These are phyloP conservation scores for Parotocinclus haroldoi DNA, from an alignment of 2,797 vertebrate species.

Conservation along the genomic window DNA sequence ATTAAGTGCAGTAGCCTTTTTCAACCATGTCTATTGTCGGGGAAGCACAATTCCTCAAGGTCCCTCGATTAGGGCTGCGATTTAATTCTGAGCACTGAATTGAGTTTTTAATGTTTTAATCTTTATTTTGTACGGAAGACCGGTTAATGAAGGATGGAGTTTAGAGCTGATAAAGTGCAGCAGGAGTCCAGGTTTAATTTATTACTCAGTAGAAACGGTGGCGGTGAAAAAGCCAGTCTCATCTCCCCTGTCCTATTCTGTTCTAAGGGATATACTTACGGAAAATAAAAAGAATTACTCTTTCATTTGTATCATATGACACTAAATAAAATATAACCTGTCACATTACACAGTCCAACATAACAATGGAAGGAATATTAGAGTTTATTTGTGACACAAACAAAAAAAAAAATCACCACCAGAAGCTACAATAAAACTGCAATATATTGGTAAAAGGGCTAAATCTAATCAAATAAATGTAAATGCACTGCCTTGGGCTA, in stretches of 20 bases:
- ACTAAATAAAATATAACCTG: no score
- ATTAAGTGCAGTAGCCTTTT: slow-evolving; percentile 71
- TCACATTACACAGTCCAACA: no score
- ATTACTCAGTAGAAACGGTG: slow-evolving; percentile 29
- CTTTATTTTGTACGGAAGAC: slow-evolving; percentile 66
- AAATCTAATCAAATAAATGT: no score
- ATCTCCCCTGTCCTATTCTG: no score
- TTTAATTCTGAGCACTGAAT: slow-evolving; percentile 74
- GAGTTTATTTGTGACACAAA: no score
- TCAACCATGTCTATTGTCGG: slow-evolving; percentile 45
- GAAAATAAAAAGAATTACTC: slow-evolving; percentile 28
- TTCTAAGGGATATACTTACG: background rate
- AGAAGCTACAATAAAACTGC: no score
- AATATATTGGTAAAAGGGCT: no score
- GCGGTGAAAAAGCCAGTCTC: slow-evolving; percentile 14
- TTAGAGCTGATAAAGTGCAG: slow-evolving; percentile 59
- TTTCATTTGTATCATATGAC: slow-evolving; percentile 21
- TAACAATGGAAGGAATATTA: no score
- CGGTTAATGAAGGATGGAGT: slow-evolving; percentile 66
- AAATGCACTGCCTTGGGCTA: no score
- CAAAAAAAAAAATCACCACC: no score
- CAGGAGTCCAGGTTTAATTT: slow-evolving; percentile 26
- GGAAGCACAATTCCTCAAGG: slow-evolving; percentile 66
- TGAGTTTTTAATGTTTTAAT: slow-evolving; percentile 71
- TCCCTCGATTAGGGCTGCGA: slow-evolving; percentile 71